These are phyloP conservation scores for Cydia fagiglandana DNA, from an alignment of 1,140 invertebrate species.

Conservation along the genomic window DNA sequence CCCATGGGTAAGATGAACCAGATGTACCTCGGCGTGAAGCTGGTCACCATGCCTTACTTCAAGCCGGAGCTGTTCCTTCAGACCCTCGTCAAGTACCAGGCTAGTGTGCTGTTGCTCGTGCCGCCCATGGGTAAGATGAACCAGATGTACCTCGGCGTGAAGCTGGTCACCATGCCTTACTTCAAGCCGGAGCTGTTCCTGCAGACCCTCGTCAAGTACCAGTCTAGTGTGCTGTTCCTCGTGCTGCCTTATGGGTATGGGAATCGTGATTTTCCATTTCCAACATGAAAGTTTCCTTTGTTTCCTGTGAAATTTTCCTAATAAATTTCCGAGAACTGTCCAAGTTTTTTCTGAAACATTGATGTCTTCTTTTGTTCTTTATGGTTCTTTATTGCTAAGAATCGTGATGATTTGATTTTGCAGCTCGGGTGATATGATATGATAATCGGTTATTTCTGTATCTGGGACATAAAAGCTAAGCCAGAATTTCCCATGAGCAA, in stretches of 20 bases:
- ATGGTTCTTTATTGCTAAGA: no score
- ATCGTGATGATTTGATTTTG: no score
- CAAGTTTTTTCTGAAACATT: no score
- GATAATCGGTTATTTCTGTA: no score
- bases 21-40: slow-evolving; percentile 82
- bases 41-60: slow-evolving; percentile 88
- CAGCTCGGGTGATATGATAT: no score
- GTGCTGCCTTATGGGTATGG: slow-evolving; percentile 83
- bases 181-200: slow-evolving; percentile 86
- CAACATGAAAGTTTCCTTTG: no score
- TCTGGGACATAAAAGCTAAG: no score
- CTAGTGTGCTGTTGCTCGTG: slow-evolving; percentile 81
- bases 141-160: slow-evolving; percentile 81
- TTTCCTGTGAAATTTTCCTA: no score
- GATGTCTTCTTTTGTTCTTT: no score
- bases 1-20: slow-evolving; percentile 81
- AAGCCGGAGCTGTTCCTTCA: slow-evolving; percentile 83
- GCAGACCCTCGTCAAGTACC: slow-evolving; percentile 79
- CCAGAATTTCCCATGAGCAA: no score
- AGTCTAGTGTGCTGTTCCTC: slow-evolving; percentile 80
- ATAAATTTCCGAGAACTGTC: no score
- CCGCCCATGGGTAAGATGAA: slow-evolving; percentile 82
- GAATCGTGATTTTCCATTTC: no score
- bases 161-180: slow-evolving; percentile 86
- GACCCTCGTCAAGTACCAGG: slow-evolving; percentile 80